These are phyloP conservation scores for Henricia sp. DNA, from an alignment of 53 echinoderm and acorn worm species.

Conservation along the genomic window DNA sequence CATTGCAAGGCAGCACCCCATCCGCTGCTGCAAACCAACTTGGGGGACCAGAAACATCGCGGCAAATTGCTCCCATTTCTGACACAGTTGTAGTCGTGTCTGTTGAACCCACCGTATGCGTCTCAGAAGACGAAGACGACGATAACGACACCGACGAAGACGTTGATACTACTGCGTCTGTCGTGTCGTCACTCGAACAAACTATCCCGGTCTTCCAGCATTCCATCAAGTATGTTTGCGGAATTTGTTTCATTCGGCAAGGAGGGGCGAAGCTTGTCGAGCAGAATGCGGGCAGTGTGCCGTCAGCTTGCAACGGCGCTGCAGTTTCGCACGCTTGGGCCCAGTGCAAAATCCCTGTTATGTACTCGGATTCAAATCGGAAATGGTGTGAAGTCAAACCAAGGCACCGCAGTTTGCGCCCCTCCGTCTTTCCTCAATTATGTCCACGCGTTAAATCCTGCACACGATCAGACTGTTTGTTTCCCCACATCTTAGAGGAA, in stretches of 20 bases:
- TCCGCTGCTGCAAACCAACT: no score
- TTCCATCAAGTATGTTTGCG: constrained; percentile 61
- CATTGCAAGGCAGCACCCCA: no score
- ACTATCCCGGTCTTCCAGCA: constrained; percentile 26
- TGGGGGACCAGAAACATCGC: no score
- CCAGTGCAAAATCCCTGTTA: constrained; percentile 53
- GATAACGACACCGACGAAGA: no score
- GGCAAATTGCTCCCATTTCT: no score
- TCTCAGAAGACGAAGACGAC: no score
- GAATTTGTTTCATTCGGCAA: constrained; percentile 63
- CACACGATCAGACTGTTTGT: constrained; percentile 72
- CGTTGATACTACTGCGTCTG: no score
- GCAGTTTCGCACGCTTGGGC: constrained; percentile 69
- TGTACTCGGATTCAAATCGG: constrained; percentile 8
- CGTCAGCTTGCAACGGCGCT: constrained; percentile 46
- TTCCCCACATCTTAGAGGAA: constrained; percentile 81
- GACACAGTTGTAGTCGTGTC: no score
- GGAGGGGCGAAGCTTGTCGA: constrained; percentile 18
- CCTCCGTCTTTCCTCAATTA: constrained; percentile 41
- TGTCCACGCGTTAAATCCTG: constrained; percentile 62
- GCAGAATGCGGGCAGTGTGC: constrained; percentile 6
- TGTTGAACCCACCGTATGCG: no score
- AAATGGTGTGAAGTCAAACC: constrained; percentile 69
- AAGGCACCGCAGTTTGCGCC: constrained; percentile 64
- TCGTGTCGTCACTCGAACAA: no score